phyloP scores from a whole-genome alignment of 2,888 invertebrate species.

The Theretra japonica region DNA sequence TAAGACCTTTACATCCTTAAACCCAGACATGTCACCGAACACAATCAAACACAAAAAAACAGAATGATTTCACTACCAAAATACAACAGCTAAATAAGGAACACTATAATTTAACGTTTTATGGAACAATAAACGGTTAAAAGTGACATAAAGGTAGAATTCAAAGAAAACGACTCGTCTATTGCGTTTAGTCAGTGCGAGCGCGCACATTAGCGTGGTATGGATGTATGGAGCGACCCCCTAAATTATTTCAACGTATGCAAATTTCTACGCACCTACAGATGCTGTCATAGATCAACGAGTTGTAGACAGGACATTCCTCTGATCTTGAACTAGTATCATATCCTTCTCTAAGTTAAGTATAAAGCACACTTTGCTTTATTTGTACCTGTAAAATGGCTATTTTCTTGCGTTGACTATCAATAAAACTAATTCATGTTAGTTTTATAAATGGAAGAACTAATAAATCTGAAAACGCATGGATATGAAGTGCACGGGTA shows the following conservation, averaged over 20 bases:
- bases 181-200: conserved; percentile 46
- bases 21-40: too few species aligned
- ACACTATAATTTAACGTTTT: neutral
- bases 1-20: too few species aligned
- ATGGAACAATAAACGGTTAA: neutral
- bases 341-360: too few species aligned
- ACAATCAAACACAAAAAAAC: neutral
- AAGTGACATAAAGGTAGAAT: conserved; percentile 14
- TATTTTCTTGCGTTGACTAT: too few species aligned
- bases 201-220: conserved; percentile 71
- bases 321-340: too few species aligned
- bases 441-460: too few species aligned
- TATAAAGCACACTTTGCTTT: too few species aligned
- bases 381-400: too few species aligned
- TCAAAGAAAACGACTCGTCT: conserved; percentile 48
- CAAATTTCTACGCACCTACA: conserved; percentile 83
- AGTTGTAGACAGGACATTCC: conserved; percentile 32
- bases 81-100: neutral
- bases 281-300: conserved; percentile 64
- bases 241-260: conserved; percentile 85
- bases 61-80: neutral
- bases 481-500: too few species aligned
- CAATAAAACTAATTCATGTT: too few species aligned
- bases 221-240: conserved; percentile 74
- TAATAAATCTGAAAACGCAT: too few species aligned